Base-by-base conservation (phyloP, 1,140 invertebrate species). In the Protaetia brevitarsis region DNA sequence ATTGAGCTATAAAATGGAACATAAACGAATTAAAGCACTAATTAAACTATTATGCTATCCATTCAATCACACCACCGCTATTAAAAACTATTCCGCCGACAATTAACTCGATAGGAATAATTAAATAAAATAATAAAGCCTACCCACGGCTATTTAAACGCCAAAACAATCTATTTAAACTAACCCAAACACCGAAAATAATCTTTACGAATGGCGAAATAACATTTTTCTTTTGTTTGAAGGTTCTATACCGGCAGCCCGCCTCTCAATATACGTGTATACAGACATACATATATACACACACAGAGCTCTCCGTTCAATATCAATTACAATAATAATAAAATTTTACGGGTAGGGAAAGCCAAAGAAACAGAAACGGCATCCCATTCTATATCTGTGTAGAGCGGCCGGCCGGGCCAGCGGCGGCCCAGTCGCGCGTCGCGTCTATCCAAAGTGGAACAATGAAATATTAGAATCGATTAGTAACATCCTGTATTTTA, bases 251-350 rank as follows among this genome's bases (percentile, higher is more conserved):
- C n/a, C n/a, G n/a, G 5, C 34, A 13, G 16, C 37, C 37, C 16
- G 16, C 37, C 13, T 45, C 37, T n/a, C n/a, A n/a, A n/a, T n/a
- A n/a, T n/a, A n/a, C n/a, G n/a, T n/a, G n/a, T n/a, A n/a, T n/a
- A n/a, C n/a, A n/a, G n/a, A n/a, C n/a, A n/a, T n/a, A n/a, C n/a
- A n/a, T n/a, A n/a, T n/a, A n/a, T n/a, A n/a, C n/a, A n/a, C n/a
- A n/a, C n/a, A n/a, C n/a, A n/a, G n/a, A n/a, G n/a, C n/a, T n/a
- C n/a, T n/a, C n/a, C n/a, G n/a, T n/a, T n/a, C n/a, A n/a, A 21
- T 45, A 45, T 45, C 37, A 45, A 45, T 45, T 45, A 45, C 37
- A 45, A 45, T 45, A 45, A 45, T 45, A 45, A 45, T 45, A 45
- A 45, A 45, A 45, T 45, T 45, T 45, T 45, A 45, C 16, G 37